These are phyloP conservation scores for Callimico goeldii DNA, from an alignment of 2,797 vertebrate genomes.

Conservation along the genomic window DNA sequence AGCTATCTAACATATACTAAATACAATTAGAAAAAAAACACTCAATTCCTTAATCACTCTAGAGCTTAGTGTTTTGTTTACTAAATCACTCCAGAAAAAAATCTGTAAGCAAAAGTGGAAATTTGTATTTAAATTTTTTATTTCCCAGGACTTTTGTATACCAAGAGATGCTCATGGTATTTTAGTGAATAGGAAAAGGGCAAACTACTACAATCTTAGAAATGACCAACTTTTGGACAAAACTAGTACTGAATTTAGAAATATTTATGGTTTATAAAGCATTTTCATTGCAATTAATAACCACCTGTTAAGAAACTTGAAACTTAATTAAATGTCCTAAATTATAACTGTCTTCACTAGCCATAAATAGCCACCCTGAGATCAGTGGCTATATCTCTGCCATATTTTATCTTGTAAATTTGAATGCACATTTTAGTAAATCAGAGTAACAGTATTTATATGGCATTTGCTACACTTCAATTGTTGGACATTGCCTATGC, in stretches of 20 bases:
- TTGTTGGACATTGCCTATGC: background rate
- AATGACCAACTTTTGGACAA: background rate
- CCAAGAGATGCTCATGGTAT: background rate
- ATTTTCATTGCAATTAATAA: constrained; percentile 37
- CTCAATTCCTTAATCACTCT: background rate
- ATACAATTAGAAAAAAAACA: background rate
- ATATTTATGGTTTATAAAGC: background rate
- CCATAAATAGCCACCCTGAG: background rate
- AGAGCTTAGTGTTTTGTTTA: background rate
- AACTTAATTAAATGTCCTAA: constrained; percentile 52
- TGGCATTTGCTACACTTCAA: background rate
- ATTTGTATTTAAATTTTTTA: background rate
- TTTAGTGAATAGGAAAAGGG: background rate
- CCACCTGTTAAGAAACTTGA: background rate
- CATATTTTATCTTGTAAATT: background rate
- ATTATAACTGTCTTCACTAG: constrained; percentile 16
- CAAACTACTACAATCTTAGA: background rate
- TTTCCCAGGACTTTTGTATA: background rate
- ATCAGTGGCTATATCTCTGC: background rate
- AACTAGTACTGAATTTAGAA: background rate
- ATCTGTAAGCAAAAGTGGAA: background rate
- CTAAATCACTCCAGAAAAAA: constrained; percentile 15
- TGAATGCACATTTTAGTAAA: background rate
- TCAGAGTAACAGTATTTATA: background rate
- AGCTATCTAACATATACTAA: background rate